Percentiles rank a stretch among this genome's conserved stretches.
phyloP scores from a whole-genome alignment of 2,797 vertebrate genomes.

The Argyrosomus regius region DNA sequence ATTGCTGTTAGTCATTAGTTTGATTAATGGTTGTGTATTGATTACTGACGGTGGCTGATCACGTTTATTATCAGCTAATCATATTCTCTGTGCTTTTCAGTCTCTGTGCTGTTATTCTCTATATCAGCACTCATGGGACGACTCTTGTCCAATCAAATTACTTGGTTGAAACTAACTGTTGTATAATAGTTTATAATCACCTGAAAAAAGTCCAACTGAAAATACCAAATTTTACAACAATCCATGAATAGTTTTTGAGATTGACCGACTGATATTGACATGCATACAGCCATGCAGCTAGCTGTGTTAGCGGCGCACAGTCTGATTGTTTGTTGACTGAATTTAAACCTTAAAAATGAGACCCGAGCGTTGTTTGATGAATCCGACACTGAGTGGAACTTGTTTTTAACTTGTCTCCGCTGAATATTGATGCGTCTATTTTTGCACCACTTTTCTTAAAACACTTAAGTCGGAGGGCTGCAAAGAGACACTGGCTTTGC shows the following conservation, averaged over 20 bases:
- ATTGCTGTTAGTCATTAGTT: too few species aligned
- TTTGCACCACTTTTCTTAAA: slow-evolving; percentile 18
- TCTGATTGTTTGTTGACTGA: not conserved
- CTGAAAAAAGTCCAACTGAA: not conserved
- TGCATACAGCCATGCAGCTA: not conserved
- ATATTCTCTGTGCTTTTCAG: too few species aligned
- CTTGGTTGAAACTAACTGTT: too few species aligned
- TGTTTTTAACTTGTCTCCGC: not conserved
- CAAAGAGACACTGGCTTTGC: slow-evolving; percentile 14
- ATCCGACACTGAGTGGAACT: not conserved
- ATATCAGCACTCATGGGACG: too few species aligned
- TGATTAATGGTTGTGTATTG: too few species aligned
- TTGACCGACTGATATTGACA: not conserved
- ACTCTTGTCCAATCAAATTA: too few species aligned
- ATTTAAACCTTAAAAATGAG: not conserved
- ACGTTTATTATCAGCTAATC: too few species aligned
- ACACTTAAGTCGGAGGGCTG: not conserved
- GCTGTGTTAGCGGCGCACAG: too few species aligned
- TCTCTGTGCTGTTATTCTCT: too few species aligned
- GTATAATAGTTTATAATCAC: too few species aligned
- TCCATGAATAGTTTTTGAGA: not conserved
- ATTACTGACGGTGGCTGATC: too few species aligned
- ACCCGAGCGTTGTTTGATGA: slow-evolving; percentile 4
- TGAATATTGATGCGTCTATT: slow-evolving; percentile 8
- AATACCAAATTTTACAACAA: not conserved